These are phyloP conservation scores for Desmophyllum pertusum DNA, from an alignment of 92 coral and sea anemone species.

Conservation along the genomic window DNA sequence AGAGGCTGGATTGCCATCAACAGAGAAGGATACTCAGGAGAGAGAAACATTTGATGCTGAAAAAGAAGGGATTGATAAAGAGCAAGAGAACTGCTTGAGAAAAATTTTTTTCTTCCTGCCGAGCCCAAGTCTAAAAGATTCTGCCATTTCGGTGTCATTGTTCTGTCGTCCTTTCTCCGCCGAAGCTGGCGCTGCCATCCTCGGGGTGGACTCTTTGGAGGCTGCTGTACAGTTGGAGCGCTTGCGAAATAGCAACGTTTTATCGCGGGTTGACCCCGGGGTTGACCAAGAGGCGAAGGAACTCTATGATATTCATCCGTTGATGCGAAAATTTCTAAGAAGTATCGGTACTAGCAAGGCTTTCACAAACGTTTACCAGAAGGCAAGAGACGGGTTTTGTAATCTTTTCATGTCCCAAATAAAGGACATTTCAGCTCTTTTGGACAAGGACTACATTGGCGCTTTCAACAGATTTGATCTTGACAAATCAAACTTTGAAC, in stretches of 20 bases:
- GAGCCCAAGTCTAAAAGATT: constrained; percentile 28
- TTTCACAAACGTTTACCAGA: constrained; percentile 14
- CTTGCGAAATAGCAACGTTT: constrained; percentile 14
- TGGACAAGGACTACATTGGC: constrained; percentile 55
- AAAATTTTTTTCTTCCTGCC: constrained; percentile 38
- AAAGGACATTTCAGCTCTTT: constrained; percentile 17
- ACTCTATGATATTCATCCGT: constrained; percentile 59
- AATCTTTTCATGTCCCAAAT: constrained; percentile 35
- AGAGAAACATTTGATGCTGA: constrained; percentile 4
- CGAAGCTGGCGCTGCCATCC: constrained; percentile 30
- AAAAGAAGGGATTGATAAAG: constrained; percentile 19
- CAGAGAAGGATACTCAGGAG: background rate
- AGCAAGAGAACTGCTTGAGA: constrained; percentile 13
- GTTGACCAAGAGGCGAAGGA: constrained; percentile 26
- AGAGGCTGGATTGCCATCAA: background rate
- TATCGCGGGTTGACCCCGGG: too few species aligned
- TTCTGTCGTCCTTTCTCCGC: constrained; percentile 52
- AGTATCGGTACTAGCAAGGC: constrained; percentile 8
- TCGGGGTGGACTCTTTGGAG: constrained; percentile 16
- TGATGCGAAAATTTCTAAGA: constrained; percentile 48
- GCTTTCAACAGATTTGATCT: constrained; percentile 45
- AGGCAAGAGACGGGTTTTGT: constrained; percentile 51
- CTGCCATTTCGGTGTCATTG: constrained; percentile 42
- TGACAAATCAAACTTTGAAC: constrained; percentile 63
- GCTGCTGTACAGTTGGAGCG: constrained; percentile 33